Base-by-base conservation (phyloP, 2,797 vertebrate genomes). In the Chromis chromis region DNA sequence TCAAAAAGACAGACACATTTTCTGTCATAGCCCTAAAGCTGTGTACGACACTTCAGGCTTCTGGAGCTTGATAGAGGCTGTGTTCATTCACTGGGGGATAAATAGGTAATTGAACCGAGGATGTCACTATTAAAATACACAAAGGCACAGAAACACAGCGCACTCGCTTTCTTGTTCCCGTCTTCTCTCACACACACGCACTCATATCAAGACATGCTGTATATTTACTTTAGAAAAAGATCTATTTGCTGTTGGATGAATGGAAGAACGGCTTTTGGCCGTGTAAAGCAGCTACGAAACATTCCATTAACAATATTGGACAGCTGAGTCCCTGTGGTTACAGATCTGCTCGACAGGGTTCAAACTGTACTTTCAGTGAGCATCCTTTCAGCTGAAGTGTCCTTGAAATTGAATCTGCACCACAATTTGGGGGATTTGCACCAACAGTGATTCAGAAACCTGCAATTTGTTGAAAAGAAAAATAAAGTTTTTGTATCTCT, bases 91-190 rank as follows among this genome's bases (percentile, higher is more conserved):
- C 72, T 31, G 3, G 46, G 76, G 71, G 86, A 91, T 86, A 88
- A 90, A 81, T 53, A 73, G 78, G 84, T 88, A 82, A 93, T 84
- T 89, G 69, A 88, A 85, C 63, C n/a, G 49, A 5, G 65, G 60
- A 72, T 80, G 74, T 78, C 50, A 59, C 71, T 66, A 64, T 81
- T 80, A 74, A 84, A 87, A 85, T 70, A 64, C 64, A 86, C 67
- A 86, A 80, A 84, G 66, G 25, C 12, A 31, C 56, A 57, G 19
- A 64, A 55, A 82, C 53, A 77, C 56, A 55, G 21, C 7, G 22
- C 63, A 48, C 66, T 76, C 61, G 74, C 50, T 64, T 40, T 74
- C 56, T 46, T 24, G 4, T 36, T 56, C 42, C 4, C 12, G 24
- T 22, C 3, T n/a, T 57, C 6, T 10, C 17, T 33, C 16, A 17